A percentile compares a stretch with the other conserved stretches of the same genome.
Conservation (phyloP, 2,888 invertebrate species). For the Leptinotarsa haldemani region DNA sequence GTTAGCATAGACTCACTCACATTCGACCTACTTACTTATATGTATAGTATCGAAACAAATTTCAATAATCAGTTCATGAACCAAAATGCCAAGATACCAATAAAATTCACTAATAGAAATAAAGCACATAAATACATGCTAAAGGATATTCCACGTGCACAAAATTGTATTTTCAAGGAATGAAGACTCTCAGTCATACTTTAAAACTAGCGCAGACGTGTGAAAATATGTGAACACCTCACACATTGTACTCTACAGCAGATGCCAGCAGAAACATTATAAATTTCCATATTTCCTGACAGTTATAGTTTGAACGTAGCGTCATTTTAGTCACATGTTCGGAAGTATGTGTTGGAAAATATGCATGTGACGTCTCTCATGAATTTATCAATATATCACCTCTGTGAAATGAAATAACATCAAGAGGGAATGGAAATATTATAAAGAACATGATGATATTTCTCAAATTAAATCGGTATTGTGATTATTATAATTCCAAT, state of each 20-base stretch:
- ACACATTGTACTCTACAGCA: slow-evolving; percentile 29
- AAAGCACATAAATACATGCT: background rate
- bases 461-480: too few relatives aligned
- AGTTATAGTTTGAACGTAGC: slow-evolving; percentile 33
- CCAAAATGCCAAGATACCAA: too few relatives aligned
- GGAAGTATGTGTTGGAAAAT: slow-evolving; percentile 17
- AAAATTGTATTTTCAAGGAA: background rate
- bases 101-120: background rate
- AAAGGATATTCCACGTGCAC: background rate
- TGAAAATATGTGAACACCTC: slow-evolving; percentile 23
- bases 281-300: slow-evolving; percentile 29
- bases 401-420: background rate
- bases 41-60: too few relatives aligned
- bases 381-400: background rate
- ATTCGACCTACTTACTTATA: too few relatives aligned
- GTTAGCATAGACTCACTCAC: too few relatives aligned
- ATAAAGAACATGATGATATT: too few relatives aligned
- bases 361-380: slow-evolving; percentile 22
- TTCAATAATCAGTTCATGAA: too few relatives aligned
- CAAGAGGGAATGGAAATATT: background rate
- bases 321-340: slow-evolving; percentile 24
- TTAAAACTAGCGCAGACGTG: background rate
- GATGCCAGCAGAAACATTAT: slow-evolving; percentile 27
- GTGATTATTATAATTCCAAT: too few relatives aligned
- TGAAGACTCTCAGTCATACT: background rate